A percentile compares a stretch with the other conserved stretches of the same genome.
Evolutionary conservation across 2,113 vertebrate species (phyloP).

Genomic region (Saimiri boliviensis): DNA sequence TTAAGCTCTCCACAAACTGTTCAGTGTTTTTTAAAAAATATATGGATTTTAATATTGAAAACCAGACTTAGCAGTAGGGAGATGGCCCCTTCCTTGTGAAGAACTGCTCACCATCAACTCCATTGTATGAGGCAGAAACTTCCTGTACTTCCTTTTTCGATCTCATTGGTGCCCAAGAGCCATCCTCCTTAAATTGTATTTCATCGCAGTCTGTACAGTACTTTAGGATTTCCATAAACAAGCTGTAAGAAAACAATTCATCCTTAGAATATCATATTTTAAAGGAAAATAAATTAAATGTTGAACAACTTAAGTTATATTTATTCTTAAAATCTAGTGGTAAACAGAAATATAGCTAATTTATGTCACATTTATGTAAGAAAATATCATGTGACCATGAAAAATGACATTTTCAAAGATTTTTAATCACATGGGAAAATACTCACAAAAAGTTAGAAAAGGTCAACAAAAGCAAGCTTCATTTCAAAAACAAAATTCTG

Average conservation of each 20-base stretch:
- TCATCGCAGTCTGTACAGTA: constrained; percentile 98
- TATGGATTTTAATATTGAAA: neutral
- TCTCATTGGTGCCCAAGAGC: constrained; percentile 98
- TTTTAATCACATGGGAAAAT: neutral
- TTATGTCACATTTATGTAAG: neutral
- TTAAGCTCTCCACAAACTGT: neutral
- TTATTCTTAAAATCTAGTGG: constrained; percentile 39
- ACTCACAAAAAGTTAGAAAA: constrained; percentile 9
- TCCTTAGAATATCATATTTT: constrained; percentile 36
- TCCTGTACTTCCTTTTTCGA: constrained; percentile 98
- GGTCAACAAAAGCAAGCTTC: neutral
- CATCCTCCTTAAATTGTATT: constrained; percentile 99
- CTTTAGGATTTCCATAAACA: constrained; percentile 99
- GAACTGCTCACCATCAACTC: constrained; percentile 90
- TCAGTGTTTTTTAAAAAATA: neutral
- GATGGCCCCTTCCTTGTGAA: neutral
- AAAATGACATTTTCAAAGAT: constrained; percentile 10
- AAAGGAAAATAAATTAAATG: constrained; percentile 20
- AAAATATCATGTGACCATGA: neutral
- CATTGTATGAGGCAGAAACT: constrained; percentile 93
- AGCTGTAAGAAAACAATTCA: constrained; percentile 82
- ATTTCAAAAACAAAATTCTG: constrained; percentile 11
- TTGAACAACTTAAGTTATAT: neutral
- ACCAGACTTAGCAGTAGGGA: neutral
- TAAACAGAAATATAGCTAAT: neutral